Percentiles rank a stretch among this genome's conserved stretches.
These are phyloP conservation scores for Oedothorax gibbosus DNA, from an alignment of 1,140 invertebrate genomes.

Conservation along the genomic window DNA sequence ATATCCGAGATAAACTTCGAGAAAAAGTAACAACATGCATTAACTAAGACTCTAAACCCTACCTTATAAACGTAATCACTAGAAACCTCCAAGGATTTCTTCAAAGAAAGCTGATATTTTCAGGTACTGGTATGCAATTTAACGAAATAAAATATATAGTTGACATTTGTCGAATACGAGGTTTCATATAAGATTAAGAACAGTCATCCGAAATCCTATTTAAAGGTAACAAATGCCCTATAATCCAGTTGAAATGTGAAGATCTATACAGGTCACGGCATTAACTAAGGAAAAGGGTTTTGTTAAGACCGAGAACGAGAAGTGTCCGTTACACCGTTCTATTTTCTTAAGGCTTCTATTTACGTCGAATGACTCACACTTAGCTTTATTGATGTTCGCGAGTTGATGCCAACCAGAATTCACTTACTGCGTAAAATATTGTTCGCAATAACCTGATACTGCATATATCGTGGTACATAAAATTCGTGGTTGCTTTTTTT, in stretches of 20 bases:
- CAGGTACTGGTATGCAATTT: constrained; percentile 2
- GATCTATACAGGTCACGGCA: constrained; percentile 34
- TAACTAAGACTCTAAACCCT: too few species aligned
- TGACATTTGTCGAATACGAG: constrained; percentile 27
- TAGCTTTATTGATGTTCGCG: constrained; percentile 15
- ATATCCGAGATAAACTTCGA: too few species aligned
- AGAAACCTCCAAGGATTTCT: too few species aligned
- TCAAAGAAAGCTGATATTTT: not conserved
- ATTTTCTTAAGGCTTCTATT: constrained; percentile 37
- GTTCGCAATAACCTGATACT: not conserved
- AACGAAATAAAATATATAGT: constrained; percentile 30
- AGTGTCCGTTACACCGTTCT: not conserved
- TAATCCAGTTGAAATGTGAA: constrained; percentile 25
- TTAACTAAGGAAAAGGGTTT: not conserved
- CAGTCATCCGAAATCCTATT: constrained; percentile 41
- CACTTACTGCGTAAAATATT: constrained; percentile 33
- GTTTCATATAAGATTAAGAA: constrained; percentile 53
- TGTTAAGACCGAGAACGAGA: constrained; percentile 18
- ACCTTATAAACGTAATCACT: too few species aligned
- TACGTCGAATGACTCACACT: constrained; percentile 36
- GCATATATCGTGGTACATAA: not conserved
- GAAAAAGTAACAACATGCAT: too few species aligned
- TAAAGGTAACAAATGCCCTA: constrained; percentile 29
- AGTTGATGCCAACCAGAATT: constrained; percentile 10
- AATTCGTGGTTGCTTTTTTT: too few species aligned